phyloP scores from a whole-genome alignment of 2,113 vertebrate species.

The Porphyrio hochstetteri region DNA sequence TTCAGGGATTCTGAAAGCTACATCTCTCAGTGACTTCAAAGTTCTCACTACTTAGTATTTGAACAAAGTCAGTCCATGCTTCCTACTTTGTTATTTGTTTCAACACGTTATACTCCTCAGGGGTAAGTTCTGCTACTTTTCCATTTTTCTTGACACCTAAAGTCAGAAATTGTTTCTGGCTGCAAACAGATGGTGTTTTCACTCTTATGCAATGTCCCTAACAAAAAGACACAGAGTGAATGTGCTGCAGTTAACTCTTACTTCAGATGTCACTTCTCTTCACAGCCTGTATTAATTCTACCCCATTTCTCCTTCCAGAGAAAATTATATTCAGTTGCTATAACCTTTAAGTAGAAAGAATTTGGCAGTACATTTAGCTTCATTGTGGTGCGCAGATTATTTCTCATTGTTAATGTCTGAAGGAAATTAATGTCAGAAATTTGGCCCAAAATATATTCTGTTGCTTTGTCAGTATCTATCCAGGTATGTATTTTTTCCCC shows the following conservation, averaged over 20 bases:
- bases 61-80: background rate
- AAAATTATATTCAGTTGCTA: slow-evolving; percentile 29
- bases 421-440: slow-evolving; percentile 66
- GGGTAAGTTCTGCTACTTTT: background rate
- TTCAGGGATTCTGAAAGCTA: background rate
- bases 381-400: slow-evolving; percentile 36
- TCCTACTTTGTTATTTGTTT: slow-evolving; percentile 16
- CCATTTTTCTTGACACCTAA: background rate
- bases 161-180: slow-evolving; percentile 55
- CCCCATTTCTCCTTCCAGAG: slow-evolving; percentile 1
- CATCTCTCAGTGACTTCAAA: background rate
- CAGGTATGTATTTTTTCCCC: slow-evolving; percentile 3
- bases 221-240: background rate
- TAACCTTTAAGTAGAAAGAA: slow-evolving; percentile 61
- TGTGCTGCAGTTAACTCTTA: background rate
- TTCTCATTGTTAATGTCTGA: slow-evolving; percentile 58
- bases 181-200: slow-evolving; percentile 36
- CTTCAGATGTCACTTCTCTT: background rate
- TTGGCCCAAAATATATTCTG: slow-evolving; percentile 11
- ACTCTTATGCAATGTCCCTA: background rate
- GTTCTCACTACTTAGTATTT: background rate
- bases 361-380: slow-evolving; percentile 25
- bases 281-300: background rate
- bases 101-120: background rate
- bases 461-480: slow-evolving; percentile 33